Evolutionary conservation across 1,140 invertebrate genomes (phyloP).

Genomic region (Colletes latitarsis): DNA sequence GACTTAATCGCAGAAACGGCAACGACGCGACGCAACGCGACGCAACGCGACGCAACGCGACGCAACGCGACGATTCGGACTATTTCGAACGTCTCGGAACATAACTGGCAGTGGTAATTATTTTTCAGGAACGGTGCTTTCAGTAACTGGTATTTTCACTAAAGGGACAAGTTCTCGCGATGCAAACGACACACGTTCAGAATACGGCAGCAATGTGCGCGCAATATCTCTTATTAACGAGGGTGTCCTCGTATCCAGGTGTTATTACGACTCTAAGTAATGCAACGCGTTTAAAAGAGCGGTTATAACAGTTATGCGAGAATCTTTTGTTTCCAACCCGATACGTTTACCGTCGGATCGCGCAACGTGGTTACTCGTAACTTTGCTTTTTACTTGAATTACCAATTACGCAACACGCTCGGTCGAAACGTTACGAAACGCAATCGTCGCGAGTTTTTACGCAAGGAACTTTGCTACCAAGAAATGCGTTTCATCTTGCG

Average conservation of each 20-base stretch:
- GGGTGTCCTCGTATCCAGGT: slow-evolving; percentile 46
- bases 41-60: neutral
- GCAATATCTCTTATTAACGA: slow-evolving; percentile 55
- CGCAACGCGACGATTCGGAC: neutral
- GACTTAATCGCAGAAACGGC: no score
- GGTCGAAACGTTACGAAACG: neutral
- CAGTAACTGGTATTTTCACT: neutral
- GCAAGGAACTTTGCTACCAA: neutral
- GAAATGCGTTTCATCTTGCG: neutral
- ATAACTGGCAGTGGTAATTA: slow-evolving; percentile 5
- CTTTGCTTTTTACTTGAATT: no score
- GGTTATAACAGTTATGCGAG: slow-evolving; percentile 40
- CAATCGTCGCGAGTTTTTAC: neutral
- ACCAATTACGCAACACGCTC: neutral
- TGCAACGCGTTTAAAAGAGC: slow-evolving; percentile 28
- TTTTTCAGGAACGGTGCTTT: neutral
- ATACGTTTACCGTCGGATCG: slow-evolving; percentile 25
- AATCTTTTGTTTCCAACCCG: slow-evolving; percentile 47
- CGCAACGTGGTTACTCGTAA: slow-evolving; percentile 16
- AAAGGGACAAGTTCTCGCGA: slow-evolving; percentile 36
- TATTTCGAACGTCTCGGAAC: no score
- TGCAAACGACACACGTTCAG: slow-evolving; percentile 45
- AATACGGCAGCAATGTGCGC: no score
- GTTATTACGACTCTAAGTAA: slow-evolving; percentile 55
- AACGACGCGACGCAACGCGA: neutral